Percentiles rank a stretch among this genome's conserved stretches.
phyloP scores from a whole-genome alignment of 2,888 invertebrate species.

The Polyploca ridens region DNA sequence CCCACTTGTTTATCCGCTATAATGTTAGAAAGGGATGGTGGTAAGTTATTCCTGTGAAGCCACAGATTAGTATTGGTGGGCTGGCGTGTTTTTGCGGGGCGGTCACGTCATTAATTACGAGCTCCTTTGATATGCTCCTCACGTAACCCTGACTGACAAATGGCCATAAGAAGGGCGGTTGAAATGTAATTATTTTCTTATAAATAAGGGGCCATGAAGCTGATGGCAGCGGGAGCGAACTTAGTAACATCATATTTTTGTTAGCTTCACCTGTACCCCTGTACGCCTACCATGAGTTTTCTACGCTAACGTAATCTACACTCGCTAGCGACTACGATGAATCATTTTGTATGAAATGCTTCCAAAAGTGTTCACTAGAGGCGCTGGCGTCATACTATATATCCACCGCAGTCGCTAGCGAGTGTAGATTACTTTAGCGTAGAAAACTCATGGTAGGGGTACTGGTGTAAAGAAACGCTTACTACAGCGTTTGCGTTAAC shows the following conservation, averaged over 20 bases:
- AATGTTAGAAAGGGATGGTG: not conserved
- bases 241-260: not conserved
- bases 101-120: slow-evolving; percentile 46
- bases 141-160: slow-evolving; percentile 47
- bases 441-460: no score
- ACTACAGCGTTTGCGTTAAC: no score
- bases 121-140: slow-evolving; percentile 35
- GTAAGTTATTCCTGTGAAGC: slow-evolving; percentile 16
- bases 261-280: no score
- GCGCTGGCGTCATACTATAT: no score
- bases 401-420: no score
- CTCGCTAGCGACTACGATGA: no score
- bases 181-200: slow-evolving; percentile 44
- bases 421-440: no score
- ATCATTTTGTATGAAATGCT: no score
- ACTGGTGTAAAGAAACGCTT: no score
- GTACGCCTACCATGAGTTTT: no score
- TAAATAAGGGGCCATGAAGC: slow-evolving; percentile 24
- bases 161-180: slow-evolving; percentile 42
- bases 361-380: no score
- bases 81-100: slow-evolving; percentile 25
- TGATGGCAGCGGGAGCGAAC: not conserved
- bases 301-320: no score
- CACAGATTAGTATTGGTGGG: slow-evolving; percentile 27
- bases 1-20: not conserved